Conservation (phyloP, 2,888 invertebrate genomes). For the Boloria euphrosyne region DNA sequence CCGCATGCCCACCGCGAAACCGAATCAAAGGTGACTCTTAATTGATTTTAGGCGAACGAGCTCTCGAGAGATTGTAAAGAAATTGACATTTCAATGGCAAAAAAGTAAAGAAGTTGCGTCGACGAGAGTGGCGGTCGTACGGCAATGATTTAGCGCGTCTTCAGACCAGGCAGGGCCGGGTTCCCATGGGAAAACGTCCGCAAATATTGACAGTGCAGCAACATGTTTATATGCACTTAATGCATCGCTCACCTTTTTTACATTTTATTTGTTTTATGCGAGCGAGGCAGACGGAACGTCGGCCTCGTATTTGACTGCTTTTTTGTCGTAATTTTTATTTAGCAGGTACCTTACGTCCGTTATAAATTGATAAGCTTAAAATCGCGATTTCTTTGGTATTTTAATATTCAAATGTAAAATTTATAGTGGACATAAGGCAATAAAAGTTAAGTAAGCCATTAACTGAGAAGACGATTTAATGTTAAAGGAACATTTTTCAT, state of each 20-base stretch:
- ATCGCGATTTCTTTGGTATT: conserved; percentile 34
- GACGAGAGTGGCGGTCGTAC: conserved; percentile 48
- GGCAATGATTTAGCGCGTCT: conserved; percentile 72
- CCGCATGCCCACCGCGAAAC: conserved; percentile 36
- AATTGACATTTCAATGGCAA: conserved; percentile 78
- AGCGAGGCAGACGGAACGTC: conserved; percentile 75
- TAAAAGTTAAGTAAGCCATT: conserved; percentile 9
- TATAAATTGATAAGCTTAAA: conserved; percentile 58
- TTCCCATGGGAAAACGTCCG: conserved; percentile 80
- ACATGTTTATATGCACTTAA: conserved; percentile 82
- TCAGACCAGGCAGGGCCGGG: conserved; percentile 50
- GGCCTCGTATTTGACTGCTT: conserved; percentile 70
- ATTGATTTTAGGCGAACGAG: conserved; percentile 59
- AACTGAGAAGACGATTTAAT: background rate
- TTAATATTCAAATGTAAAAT: conserved; percentile 11
- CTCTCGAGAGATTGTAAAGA: conserved; percentile 50
- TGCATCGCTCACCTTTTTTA: conserved; percentile 79
- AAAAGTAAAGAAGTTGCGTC: conserved; percentile 64
- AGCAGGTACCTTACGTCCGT: conserved; percentile 63
- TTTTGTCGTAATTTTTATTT: conserved; percentile 74
- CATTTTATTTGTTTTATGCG: conserved; percentile 76
- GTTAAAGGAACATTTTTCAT: background rate
- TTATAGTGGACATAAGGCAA: conserved; percentile 3
- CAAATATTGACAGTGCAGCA: conserved; percentile 81
- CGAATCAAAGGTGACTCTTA: conserved; percentile 53